Base-by-base conservation (phyloP, 2,888 invertebrate genomes). In the Drosophila pegasa region DNA sequence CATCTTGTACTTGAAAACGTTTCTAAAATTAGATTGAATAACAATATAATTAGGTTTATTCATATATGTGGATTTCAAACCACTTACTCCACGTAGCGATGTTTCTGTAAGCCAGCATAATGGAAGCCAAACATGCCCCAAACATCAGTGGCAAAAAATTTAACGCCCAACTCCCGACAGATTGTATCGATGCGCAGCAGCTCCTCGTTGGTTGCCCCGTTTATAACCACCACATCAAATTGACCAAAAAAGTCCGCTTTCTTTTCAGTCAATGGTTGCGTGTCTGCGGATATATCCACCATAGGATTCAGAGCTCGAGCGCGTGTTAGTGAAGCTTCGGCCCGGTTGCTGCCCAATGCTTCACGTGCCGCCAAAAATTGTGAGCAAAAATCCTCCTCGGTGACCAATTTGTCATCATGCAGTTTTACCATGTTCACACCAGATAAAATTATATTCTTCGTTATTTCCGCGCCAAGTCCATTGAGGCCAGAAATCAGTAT, bases 71-170 rank as follows among this genome's bases (percentile, higher is more conserved):
- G 2, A 33, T 9, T n/a, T 3, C 2, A 20, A 5, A 14, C 6
- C 7, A 72, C 95, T 93, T 93, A 97, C 97, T 95, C 95, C 51
- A 94, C 94, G 92, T 94, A 97, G 78, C 95, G 95, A 89, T 98
- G 98, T 57, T 95, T 94, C 48, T 96, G 95, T 48, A 99, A 94
- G 93, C 99, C 98, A 14, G 96, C 95, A 91, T 98, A 97, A 90
- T 96, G 95, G 92, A 95, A 99, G 0, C 98, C 99, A 92, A 96
- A 96, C 93, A 95, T 96, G 43, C 99, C 99, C 95, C 96, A 98
- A 12, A 98, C 97, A 92, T 98, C 97, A 0, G 97, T 97, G 78
- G 96, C 95, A 82, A 98, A 96, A 89, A 99, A 97, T 89, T 97
- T 96, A 22, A 97, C 94, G 45, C 95, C 95, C 55, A 94, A 93